Conservation (phyloP, 2,113 vertebrate genomes). For the Crotophaga sulcirostris region DNA sequence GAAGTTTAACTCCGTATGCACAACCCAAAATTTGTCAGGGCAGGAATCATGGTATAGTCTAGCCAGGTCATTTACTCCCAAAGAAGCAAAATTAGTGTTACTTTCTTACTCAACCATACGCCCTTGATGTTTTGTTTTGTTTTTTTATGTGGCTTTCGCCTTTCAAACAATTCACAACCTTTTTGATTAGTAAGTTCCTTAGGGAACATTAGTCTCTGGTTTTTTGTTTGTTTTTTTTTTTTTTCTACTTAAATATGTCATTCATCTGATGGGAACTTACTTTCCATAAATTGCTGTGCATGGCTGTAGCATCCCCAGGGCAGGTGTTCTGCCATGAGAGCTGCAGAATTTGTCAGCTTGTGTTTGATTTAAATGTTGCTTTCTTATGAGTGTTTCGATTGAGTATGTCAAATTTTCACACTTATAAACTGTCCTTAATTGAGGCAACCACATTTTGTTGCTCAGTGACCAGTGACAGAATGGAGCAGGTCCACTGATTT, state of each 20-base stretch:
- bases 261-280: not conserved
- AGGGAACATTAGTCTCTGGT: not conserved
- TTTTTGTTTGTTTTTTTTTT: not conserved
- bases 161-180: not conserved
- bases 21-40: not conserved
- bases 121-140: not conserved
- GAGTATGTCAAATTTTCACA: not conserved
- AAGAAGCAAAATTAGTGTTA: not conserved
- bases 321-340: not conserved
- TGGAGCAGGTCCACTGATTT: slow-evolving; percentile 19
- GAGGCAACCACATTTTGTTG: slow-evolving; percentile 25
- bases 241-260: not conserved
- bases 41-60: not conserved
- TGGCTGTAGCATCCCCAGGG: not conserved
- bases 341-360: not conserved
- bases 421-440: slow-evolving; percentile 29
- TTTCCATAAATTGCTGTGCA: not conserved
- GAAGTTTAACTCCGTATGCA: not conserved
- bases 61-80: not conserved
- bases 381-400: not conserved
- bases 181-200: not conserved
- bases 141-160: not conserved
- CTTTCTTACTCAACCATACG: not conserved
- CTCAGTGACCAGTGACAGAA: slow-evolving; percentile 48
- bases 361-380: not conserved